Conservation (phyloP, 37 sponge, comb jelly and placozoan genomes). For the Ephydatia muelleri region DNA sequence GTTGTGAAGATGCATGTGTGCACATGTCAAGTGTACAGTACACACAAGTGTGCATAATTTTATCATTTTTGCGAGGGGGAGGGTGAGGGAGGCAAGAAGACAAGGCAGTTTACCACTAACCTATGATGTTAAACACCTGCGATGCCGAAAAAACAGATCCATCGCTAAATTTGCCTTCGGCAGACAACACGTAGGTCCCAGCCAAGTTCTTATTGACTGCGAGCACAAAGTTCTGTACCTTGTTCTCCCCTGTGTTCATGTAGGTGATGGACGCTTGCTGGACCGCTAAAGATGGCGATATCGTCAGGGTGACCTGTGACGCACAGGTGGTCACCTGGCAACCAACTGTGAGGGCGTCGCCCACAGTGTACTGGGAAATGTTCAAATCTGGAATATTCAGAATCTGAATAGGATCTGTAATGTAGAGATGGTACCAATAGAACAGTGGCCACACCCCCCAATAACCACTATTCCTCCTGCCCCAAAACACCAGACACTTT, state of each 20-base stretch:
- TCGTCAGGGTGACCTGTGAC: neutral
- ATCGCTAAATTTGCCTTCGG: neutral
- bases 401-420: neutral
- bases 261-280: neutral
- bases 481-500: no score
- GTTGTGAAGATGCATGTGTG: neutral
- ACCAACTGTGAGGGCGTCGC: neutral
- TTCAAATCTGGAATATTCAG: neutral
- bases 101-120: neutral
- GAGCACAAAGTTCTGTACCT: neutral
- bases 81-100: no score
- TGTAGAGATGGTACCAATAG: no score
- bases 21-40: neutral
- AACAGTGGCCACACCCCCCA: no score
- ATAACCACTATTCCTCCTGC: no score
- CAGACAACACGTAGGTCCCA: neutral
- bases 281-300: neutral
- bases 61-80: no score
- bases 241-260: neutral
- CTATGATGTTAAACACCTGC: neutral
- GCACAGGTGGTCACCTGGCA: slow-evolving; percentile 25
- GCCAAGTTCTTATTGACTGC: neutral
- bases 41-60: no score
- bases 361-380: slow-evolving; percentile 5
- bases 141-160: neutral